Conservation (phyloP, 2,113 vertebrate species). For the Nymphicus hollandicus region DNA sequence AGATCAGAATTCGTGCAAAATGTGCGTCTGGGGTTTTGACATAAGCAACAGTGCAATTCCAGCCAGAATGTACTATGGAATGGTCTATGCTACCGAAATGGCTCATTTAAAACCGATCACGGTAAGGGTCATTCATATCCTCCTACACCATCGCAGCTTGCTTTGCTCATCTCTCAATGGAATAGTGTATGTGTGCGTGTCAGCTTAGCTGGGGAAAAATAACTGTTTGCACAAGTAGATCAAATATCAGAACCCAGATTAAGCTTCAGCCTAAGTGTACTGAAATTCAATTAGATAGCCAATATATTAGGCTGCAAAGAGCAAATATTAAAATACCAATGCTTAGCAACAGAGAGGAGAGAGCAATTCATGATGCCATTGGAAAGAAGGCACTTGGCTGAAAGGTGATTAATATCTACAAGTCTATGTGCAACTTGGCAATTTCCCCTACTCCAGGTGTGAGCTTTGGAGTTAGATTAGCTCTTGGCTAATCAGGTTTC, state of each 20-base stretch:
- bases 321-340: not conserved
- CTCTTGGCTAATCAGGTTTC: conserved; percentile 8
- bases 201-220: not conserved
- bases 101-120: not conserved
- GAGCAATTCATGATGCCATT: not conserved
- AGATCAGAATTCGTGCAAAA: not conserved
- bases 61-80: not conserved
- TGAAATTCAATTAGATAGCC: not conserved
- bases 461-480: not conserved
- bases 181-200: not conserved
- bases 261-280: not conserved
- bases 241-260: not conserved
- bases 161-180: not conserved
- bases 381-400: not conserved
- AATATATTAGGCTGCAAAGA: not conserved
- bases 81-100: not conserved
- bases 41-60: not conserved
- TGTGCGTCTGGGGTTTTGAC: not conserved
- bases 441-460: not conserved
- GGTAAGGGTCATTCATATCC: not conserved
- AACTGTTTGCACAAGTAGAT: not conserved
- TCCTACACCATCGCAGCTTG: not conserved
- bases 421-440: not conserved
- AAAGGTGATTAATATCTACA: not conserved
- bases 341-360: not conserved